Percentiles rank a stretch among this genome's conserved stretches.
phyloP scores from a whole-genome alignment of 2,797 vertebrate species.

The Pagetopsis macropterus region DNA sequence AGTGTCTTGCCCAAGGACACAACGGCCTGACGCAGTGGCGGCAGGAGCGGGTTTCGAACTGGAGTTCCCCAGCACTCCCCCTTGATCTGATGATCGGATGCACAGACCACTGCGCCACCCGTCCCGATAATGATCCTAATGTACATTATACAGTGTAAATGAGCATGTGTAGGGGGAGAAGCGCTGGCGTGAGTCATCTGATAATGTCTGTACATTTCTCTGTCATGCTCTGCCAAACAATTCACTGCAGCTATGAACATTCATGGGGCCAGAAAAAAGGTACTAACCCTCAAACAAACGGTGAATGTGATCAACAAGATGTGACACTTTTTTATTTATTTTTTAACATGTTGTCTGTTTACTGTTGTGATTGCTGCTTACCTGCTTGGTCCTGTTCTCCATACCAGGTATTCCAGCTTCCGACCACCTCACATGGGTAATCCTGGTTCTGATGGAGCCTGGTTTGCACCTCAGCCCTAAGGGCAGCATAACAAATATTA shows the following conservation, averaged over 20 bases:
- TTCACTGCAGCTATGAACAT: slow-evolving; percentile 7
- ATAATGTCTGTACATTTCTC: slow-evolving; percentile 9
- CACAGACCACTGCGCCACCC: no score
- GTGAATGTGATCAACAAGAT: background rate
- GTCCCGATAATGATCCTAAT: slow-evolving; percentile 3
- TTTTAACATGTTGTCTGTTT: background rate
- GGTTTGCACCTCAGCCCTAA: slow-evolving; percentile 89
- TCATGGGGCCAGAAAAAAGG: slow-evolving; percentile 8
- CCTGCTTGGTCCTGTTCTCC: slow-evolving; percentile 98
- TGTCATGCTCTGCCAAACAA: slow-evolving; percentile 29
- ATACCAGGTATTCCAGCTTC: slow-evolving; percentile 98
- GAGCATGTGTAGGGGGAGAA: slow-evolving; percentile 17
- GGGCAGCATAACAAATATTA: slow-evolving; percentile 11
- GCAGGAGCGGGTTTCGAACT: no score
- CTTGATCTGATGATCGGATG: no score
- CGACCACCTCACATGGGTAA: slow-evolving; percentile 94
- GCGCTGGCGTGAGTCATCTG: slow-evolving; percentile 23
- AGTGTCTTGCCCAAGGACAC: no score
- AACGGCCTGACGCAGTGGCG: no score
- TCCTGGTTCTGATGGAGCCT: slow-evolving; percentile 88
- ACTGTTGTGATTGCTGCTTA: slow-evolving; percentile 64
- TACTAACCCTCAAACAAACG: background rate
- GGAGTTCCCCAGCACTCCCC: no score
- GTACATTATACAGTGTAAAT: slow-evolving; percentile 3
- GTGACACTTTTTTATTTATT: background rate